phyloP scores from a whole-genome alignment of 2,888 invertebrate genomes.

The Sinopyrophorus schimmeli region DNA sequence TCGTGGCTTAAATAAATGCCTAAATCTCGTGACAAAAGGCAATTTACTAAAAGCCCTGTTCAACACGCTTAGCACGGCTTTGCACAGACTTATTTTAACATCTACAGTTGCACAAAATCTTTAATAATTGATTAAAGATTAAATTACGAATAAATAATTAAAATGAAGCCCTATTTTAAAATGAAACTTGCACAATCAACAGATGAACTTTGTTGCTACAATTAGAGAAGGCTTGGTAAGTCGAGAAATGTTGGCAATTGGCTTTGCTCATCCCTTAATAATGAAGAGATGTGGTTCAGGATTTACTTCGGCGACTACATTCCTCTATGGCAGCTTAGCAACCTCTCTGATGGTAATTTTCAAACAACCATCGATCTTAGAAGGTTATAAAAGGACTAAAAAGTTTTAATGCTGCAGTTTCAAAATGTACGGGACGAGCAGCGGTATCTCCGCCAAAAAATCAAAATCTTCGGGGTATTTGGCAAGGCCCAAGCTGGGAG shows the following conservation, averaged over 20 bases:
- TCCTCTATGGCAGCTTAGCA: slow-evolving; percentile 19
- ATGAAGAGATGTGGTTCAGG: too few relatives aligned
- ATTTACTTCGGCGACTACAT: slow-evolving; percentile 18
- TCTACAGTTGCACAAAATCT: slow-evolving; percentile 24
- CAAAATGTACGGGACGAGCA: slow-evolving; percentile 40
- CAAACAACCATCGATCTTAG: slow-evolving; percentile 34
- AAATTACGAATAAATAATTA: background rate
- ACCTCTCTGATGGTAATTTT: slow-evolving; percentile 17
- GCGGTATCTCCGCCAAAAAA: slow-evolving; percentile 33
- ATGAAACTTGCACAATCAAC: background rate
- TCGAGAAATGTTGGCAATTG: background rate
- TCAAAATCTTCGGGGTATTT: slow-evolving; percentile 45
- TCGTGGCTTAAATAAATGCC: too few relatives aligned
- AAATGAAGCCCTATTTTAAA: background rate
- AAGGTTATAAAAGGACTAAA: slow-evolving; percentile 40
- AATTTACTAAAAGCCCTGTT: slow-evolving; percentile 3
- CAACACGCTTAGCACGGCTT: slow-evolving; percentile 45
- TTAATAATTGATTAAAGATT: background rate
- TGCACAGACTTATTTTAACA: slow-evolving; percentile 34
- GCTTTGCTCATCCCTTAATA: background rate
- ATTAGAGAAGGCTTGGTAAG: background rate
- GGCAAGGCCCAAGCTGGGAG: slow-evolving; percentile 49
- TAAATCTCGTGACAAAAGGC: slow-evolving; percentile 11
- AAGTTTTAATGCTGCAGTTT: slow-evolving; percentile 9
- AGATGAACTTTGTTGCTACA: background rate